Evolutionary conservation across 2,888 invertebrate species (phyloP).

Genomic region (Drosophila mercatorum): DNA sequence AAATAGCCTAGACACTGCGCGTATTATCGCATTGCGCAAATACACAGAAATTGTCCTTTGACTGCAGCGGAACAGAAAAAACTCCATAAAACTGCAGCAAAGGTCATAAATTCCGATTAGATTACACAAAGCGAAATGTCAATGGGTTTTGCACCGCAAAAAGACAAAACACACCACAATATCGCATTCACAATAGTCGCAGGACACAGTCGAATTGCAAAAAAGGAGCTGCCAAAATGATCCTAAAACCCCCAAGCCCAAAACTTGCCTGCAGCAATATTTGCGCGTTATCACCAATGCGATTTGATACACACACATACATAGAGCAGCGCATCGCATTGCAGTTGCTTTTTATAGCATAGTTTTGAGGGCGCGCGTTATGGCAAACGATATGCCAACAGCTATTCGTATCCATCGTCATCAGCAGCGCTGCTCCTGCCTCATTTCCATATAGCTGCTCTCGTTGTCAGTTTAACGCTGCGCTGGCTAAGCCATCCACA

Average conservation of each 20-base stretch:
- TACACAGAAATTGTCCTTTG: constrained; percentile 26
- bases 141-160: constrained; percentile 35
- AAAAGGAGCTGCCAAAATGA: constrained; percentile 34
- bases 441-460: background rate
- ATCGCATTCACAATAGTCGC: constrained; percentile 52
- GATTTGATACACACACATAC: constrained; percentile 38
- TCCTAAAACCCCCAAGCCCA: constrained; percentile 11
- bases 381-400: constrained; percentile 29
- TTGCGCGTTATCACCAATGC: constrained; percentile 35
- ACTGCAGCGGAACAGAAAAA: constrained; percentile 17
- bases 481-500: constrained; percentile 50
- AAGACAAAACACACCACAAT: constrained; percentile 38
- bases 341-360: constrained; percentile 47
- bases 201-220: constrained; percentile 2
- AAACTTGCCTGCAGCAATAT: constrained; percentile 25
- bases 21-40: constrained; percentile 26
- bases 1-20: background rate
- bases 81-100: constrained; percentile 61
- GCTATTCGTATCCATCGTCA: constrained; percentile 32
- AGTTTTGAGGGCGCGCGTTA: constrained; percentile 35
- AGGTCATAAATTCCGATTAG: constrained; percentile 79
- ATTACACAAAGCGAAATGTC: constrained; percentile 77
- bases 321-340: constrained; percentile 12
- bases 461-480: constrained; percentile 48
- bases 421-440: constrained; percentile 13